These are phyloP conservation scores for Stratiomys singularior DNA, from an alignment of 2,888 invertebrate species.

Conservation along the genomic window DNA sequence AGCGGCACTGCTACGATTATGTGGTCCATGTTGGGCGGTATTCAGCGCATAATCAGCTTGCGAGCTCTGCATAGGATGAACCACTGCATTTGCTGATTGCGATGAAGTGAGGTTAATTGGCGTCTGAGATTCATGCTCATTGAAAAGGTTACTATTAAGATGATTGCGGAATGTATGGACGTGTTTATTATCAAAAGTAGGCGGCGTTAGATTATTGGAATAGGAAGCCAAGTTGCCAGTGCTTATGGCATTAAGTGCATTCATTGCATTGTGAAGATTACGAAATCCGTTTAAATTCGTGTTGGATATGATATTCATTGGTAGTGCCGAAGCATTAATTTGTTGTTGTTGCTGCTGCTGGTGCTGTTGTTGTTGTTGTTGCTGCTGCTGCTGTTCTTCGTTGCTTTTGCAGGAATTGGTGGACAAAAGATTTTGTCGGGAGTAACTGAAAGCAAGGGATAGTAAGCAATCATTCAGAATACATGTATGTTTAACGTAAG, in stretches of 20 bases:
- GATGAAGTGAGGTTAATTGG: not conserved
- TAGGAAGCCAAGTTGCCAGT: constrained; percentile 65
- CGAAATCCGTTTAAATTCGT: constrained; percentile 45
- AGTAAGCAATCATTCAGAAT: too few relatives aligned
- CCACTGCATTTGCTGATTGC: not conserved
- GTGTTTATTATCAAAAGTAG: constrained; percentile 64
- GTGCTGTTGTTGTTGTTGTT: constrained; percentile 58
- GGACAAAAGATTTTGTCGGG: constrained; percentile 87
- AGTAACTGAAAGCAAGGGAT: constrained; percentile 77
- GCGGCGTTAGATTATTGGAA: constrained; percentile 67
- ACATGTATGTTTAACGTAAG: constrained; percentile 17
- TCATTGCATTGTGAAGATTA: constrained; percentile 55
- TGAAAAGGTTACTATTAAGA: constrained; percentile 50
- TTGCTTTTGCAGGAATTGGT: constrained; percentile 75
- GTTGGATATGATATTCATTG: constrained; percentile 54
- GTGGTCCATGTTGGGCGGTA: not conserved
- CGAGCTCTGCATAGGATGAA: not conserved
- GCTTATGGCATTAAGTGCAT: constrained; percentile 45
- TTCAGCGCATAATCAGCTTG: not conserved
- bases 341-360: constrained; percentile 68
- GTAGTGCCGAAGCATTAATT: constrained; percentile 53
- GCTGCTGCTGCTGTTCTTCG: constrained; percentile 73
- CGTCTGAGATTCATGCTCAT: constrained; percentile 53
- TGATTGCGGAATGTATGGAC: constrained; percentile 56
- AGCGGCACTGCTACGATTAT: constrained; percentile 5